These are phyloP conservation scores for Mesembrinibis cayennensis DNA, from an alignment of 2,113 vertebrate species.

Conservation along the genomic window DNA sequence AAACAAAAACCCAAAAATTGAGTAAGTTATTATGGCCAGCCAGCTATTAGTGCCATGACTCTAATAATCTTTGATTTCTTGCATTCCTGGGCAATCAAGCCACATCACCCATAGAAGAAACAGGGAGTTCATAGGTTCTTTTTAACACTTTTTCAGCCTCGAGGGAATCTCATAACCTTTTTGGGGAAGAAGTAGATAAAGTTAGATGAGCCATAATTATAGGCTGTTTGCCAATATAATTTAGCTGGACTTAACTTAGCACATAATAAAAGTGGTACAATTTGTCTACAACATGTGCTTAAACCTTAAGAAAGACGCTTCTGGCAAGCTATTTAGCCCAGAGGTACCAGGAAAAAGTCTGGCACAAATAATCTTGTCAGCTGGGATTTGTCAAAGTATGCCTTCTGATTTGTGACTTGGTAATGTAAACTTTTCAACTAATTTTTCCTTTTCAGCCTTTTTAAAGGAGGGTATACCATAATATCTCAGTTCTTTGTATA, in stretches of 20 bases:
- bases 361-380: not conserved
- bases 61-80: not conserved
- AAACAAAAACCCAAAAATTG: not conserved
- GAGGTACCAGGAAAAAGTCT: not conserved
- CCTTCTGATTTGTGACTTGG: not conserved
- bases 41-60: not conserved
- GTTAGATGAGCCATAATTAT: not conserved
- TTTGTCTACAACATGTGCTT: not conserved
- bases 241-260: not conserved
- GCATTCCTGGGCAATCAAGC: not conserved
- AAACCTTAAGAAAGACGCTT: not conserved
- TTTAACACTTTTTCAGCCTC: not conserved
- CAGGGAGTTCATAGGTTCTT: not conserved
- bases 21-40: not conserved
- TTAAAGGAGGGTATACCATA: not conserved
- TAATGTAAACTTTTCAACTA: not conserved
- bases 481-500: not conserved
- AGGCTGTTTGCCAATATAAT: not conserved
- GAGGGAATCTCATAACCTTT: not conserved
- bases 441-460: not conserved
- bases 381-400: not conserved
- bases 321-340: not conserved
- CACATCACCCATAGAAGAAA: not conserved
- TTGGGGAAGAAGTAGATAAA: not conserved
- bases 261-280: not conserved